A percentile compares a stretch with the other conserved stretches of the same genome.
These are phyloP conservation scores for Dermolepida albohirtum DNA, from an alignment of 2,888 invertebrate species.

Conservation along the genomic window DNA sequence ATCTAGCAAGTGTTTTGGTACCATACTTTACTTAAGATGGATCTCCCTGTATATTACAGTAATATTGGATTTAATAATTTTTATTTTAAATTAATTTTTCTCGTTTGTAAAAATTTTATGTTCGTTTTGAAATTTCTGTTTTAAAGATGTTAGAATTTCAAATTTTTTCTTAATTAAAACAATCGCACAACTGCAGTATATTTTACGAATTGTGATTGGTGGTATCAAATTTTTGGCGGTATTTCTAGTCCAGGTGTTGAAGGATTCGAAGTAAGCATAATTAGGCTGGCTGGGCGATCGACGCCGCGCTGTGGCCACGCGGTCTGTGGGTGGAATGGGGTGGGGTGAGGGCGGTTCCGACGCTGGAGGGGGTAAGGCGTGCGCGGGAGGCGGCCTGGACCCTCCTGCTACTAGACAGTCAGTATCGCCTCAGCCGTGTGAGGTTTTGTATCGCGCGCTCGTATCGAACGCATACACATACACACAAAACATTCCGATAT, in stretches of 20 bases:
- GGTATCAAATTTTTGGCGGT: conserved; percentile 22
- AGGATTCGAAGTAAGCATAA: conserved; percentile 57
- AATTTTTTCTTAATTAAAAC: no score
- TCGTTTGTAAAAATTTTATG: no score
- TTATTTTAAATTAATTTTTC: no score
- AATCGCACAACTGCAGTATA: no score
- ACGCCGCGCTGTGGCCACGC: conserved; percentile 62
- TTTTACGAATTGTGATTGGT: not conserved
- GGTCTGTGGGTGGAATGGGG: conserved; percentile 62
- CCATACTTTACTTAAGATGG: no score
- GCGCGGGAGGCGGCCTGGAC: conserved; percentile 63
- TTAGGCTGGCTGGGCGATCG: conserved; percentile 61
- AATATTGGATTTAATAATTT: no score
- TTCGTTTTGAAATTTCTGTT: no score
- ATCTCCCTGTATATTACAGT: no score
- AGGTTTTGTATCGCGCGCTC: conserved; percentile 46
- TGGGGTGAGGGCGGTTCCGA: conserved; percentile 62
- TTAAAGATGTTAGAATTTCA: no score
- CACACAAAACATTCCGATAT: conserved; percentile 37
- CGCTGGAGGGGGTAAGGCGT: conserved; percentile 62
- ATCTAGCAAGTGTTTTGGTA: no score
- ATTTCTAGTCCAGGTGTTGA: conserved; percentile 58
- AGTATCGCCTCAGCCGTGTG: conserved; percentile 56
- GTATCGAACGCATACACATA: conserved; percentile 30
- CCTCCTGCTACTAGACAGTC: conserved; percentile 59